Percentiles rank a stretch among this genome's conserved stretches.
These are phyloP conservation scores for Tribolium castaneum DNA, from an alignment of 1,140 invertebrate species.

Conservation along the genomic window DNA sequence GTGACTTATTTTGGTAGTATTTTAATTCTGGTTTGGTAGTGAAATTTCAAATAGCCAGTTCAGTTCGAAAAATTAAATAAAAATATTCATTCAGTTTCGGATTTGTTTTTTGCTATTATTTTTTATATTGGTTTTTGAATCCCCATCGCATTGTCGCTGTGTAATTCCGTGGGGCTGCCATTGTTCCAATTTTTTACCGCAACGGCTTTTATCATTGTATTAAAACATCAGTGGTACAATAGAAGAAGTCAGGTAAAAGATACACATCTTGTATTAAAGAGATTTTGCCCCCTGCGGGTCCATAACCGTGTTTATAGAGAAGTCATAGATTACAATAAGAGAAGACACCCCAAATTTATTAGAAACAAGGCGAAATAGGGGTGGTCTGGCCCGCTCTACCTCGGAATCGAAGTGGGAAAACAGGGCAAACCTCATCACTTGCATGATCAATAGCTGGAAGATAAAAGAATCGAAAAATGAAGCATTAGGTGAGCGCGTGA, in stretches of 20 bases:
- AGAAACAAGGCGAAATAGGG: slow-evolving; percentile 1
- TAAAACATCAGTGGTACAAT: slow-evolving; percentile 6
- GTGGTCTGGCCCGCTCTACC: neutral
- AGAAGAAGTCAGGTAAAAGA: neutral
- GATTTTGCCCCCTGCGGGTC: slow-evolving; percentile 17
- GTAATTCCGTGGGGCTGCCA: neutral
- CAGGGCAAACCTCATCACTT: neutral
- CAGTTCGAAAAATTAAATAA: too few relatives aligned
- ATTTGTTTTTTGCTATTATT: neutral
- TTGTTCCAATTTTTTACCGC: neutral
- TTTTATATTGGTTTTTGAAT: neutral
- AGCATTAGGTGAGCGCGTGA: slow-evolving; percentile 25
- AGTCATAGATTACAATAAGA: slow-evolving; percentile 35
- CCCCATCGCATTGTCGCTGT: neutral
- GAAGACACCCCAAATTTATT: slow-evolving; percentile 23
- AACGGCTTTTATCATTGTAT: slow-evolving; percentile 1
- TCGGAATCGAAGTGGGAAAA: neutral
- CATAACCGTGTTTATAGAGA: slow-evolving; percentile 3
- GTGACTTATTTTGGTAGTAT: too few relatives aligned
- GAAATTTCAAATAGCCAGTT: too few relatives aligned
- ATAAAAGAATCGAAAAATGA: slow-evolving; percentile 17
- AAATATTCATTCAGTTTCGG: too few relatives aligned
- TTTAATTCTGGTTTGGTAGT: too few relatives aligned
- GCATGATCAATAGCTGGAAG: slow-evolving; percentile 10
- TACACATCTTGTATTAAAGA: slow-evolving; percentile 1